A percentile compares a stretch with the other conserved stretches of the same genome.
phyloP scores from a whole-genome alignment of 2,113 vertebrate genomes.

The Nettapus auritus region DNA sequence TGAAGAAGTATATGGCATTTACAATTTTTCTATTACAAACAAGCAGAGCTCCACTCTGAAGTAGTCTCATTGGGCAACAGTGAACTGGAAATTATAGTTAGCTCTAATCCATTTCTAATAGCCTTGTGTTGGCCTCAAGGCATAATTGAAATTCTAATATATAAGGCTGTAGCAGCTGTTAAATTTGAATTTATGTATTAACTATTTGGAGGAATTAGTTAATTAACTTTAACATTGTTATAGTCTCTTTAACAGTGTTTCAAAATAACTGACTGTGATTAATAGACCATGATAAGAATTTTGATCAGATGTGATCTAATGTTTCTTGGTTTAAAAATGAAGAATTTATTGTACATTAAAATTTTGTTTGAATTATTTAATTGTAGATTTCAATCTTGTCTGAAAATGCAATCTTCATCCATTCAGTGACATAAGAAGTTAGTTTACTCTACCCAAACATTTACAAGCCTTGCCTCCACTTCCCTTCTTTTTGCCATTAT shows the following conservation, averaged over 20 bases:
- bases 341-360: conserved; percentile 70
- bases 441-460: conserved; percentile 32
- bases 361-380: conserved; percentile 75
- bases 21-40: conserved; percentile 33
- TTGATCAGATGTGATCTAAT: conserved; percentile 74
- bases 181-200: conserved; percentile 65
- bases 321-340: conserved; percentile 59
- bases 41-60: not conserved
- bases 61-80: conserved; percentile 32
- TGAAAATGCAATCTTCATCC: conserved; percentile 74
- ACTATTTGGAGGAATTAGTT: conserved; percentile 67
- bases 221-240: conserved; percentile 81
- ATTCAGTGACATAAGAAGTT: conserved; percentile 63
- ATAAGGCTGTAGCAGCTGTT: conserved; percentile 66
- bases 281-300: conserved; percentile 77
- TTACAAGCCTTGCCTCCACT: conserved; percentile 35
- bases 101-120: conserved; percentile 59
- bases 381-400: conserved; percentile 77
- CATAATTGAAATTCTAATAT: conserved; percentile 57
- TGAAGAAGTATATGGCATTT: not conserved
- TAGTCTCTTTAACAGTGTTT: conserved; percentile 71
- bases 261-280: conserved; percentile 76
- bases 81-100: conserved; percentile 55
- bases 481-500: conserved; percentile 34
- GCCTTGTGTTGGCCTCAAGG: conserved; percentile 32